phyloP scores from a whole-genome alignment of 2,797 vertebrate species.

The Myiothlypis chrysogaster region DNA sequence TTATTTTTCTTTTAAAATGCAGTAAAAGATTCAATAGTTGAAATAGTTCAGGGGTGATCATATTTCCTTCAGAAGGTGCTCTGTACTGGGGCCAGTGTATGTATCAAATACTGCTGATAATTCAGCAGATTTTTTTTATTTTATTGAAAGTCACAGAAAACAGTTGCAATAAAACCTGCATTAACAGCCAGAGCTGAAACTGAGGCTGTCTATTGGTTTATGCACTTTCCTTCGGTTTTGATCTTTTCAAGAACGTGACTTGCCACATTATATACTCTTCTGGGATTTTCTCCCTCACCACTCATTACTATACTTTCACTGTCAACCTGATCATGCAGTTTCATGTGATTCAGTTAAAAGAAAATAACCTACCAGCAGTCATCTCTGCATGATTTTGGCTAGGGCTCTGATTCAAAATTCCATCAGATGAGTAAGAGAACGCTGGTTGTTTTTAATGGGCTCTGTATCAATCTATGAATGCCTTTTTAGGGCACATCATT shows the following conservation, averaged over 20 bases:
- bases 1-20: slow-evolving; percentile 50
- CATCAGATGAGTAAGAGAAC: not conserved
- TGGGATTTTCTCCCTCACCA: slow-evolving; percentile 10
- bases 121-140: slow-evolving; percentile 43
- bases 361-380: not conserved
- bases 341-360: not conserved
- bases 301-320: not conserved
- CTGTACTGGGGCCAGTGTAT: not conserved
- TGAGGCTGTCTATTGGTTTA: slow-evolving; percentile 39
- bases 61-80: slow-evolving; percentile 44
- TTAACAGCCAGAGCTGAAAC: slow-evolving; percentile 36
- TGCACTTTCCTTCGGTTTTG: slow-evolving; percentile 39
- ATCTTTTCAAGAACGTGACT: slow-evolving; percentile 49
- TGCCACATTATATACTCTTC: not conserved
- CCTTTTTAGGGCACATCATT: not conserved
- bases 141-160: slow-evolving; percentile 41
- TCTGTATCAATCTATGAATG: not conserved
- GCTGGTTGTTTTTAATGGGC: not conserved
- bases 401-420: not conserved
- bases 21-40: slow-evolving; percentile 33
- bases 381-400: not conserved
- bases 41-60: slow-evolving; percentile 7
- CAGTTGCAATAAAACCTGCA: slow-evolving; percentile 46
- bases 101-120: slow-evolving; percentile 49
- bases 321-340: not conserved